Evolutionary conservation across 1,140 invertebrate species (phyloP), one percentile per base, ranked within the genome.

Genomic region (Carposina sasakii): DNA sequence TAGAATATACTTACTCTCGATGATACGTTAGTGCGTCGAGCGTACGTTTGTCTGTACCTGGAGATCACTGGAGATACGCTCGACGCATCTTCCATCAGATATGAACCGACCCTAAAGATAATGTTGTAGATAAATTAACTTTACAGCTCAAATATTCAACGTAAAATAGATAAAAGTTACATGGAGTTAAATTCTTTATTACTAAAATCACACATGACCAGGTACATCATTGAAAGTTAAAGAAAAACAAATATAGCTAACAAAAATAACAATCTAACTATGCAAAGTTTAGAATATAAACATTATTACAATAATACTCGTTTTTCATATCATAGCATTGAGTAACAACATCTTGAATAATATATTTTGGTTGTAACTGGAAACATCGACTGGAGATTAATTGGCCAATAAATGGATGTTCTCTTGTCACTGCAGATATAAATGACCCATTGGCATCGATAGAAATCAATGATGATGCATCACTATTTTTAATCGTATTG

Each of bases 301-400:
- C 71, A 49, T 67, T 76, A 37, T 71, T 66, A 56, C 77, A 81
- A 57, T 76, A 76, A n/a, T 61, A 20, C 44, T 81, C 68, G 48
- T 72, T 54, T 45, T 53, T 69, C 36, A 61, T 51, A 17, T 54
- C 58, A 46, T 69, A 63, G 50, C 77, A 81, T 47, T 76, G 70
- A 5, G 52, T 64, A 68, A 45, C 30, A 75, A 33, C 63, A 54
- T 77, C 60, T 53, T 74, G 67, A 13, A 81, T 69, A 3, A 63
- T 68, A 54, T 66, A 66, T 33, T 50, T 64, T 16, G 75, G 73
- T 15, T 53, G 61, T 21, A 71, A 41, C 44, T 62, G 61, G 50
- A 64, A 63, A 47, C 63, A 72, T 8, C 59, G 61, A 22, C 57
- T 60, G 1, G 60, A 55, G 21, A 70, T 3, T 23, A 79, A 23